Percentiles rank a stretch among this genome's conserved stretches.
Evolutionary conservation across 2,888 invertebrate species (phyloP).

Genomic region (Serrognathus titanus): DNA sequence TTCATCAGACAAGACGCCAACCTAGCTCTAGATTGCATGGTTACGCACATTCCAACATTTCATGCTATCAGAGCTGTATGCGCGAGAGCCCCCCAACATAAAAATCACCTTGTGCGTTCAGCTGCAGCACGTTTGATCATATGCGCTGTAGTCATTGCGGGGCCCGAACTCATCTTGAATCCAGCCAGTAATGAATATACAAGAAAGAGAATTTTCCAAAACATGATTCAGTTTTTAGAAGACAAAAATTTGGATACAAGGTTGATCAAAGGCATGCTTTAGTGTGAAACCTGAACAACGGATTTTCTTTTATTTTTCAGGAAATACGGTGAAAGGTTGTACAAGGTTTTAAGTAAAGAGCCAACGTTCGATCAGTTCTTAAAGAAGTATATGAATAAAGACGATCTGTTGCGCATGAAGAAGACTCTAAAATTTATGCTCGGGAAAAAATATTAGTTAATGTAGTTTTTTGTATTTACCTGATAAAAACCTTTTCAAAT

Average conservation of each 20-base stretch:
- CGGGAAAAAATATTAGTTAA: slow-evolving; percentile 10
- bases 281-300: background rate
- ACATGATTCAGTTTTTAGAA: slow-evolving; percentile 53
- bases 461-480: slow-evolving; percentile 2
- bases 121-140: slow-evolving; percentile 64
- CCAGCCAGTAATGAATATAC: slow-evolving; percentile 53
- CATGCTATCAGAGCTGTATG: slow-evolving; percentile 56
- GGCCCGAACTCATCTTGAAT: slow-evolving; percentile 58
- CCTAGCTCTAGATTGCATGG: slow-evolving; percentile 64
- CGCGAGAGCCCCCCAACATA: slow-evolving; percentile 53
- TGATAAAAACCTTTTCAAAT: background rate
- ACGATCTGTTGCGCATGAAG: slow-evolving; percentile 27
- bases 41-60: slow-evolving; percentile 61
- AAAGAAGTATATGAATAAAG: slow-evolving; percentile 42
- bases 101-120: slow-evolving; percentile 65
- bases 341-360: slow-evolving; percentile 54
- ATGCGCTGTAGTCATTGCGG: slow-evolving; percentile 61
- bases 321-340: slow-evolving; percentile 57
- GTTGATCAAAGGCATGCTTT: slow-evolving; percentile 23
- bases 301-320: slow-evolving; percentile 34
- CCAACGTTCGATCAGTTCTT: slow-evolving; percentile 55
- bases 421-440: slow-evolving; percentile 19
- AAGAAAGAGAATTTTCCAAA: slow-evolving; percentile 49
- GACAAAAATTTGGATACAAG: slow-evolving; percentile 56
- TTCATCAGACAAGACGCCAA: slow-evolving; percentile 75